phyloP scores from a whole-genome alignment of 1,140 invertebrate species.

The Listronotus oregonensis region DNA sequence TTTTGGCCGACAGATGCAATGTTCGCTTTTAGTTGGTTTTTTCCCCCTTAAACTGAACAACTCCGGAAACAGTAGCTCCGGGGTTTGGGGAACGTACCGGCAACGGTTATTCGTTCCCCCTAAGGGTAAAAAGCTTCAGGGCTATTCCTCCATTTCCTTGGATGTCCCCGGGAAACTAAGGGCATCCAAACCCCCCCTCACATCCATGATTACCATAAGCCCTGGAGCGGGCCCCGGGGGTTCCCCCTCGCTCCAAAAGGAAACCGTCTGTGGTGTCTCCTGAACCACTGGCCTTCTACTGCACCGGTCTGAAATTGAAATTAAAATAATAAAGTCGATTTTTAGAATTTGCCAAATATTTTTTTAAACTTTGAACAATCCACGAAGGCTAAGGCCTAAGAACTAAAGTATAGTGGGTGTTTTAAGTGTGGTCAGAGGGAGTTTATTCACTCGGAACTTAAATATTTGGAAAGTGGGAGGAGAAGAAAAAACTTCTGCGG shows the following conservation, averaged over 20 bases:
- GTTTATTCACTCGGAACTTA: too few species aligned
- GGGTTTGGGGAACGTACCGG: background rate
- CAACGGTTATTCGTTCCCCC: slow-evolving; percentile 49
- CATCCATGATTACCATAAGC: slow-evolving; percentile 65
- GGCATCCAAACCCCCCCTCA: slow-evolving; percentile 69
- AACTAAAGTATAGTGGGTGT: too few species aligned
- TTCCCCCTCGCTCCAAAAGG: slow-evolving; percentile 97
- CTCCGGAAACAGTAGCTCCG: background rate
- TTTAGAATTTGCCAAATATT: too few species aligned
- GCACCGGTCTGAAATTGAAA: slow-evolving; percentile 74
- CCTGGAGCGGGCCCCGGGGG: slow-evolving; percentile 92
- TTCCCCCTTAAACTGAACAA: slow-evolving; percentile 65
- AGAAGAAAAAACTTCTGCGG: too few species aligned
- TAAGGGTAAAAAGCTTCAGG: slow-evolving; percentile 68
- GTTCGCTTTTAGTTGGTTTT: slow-evolving; percentile 70
- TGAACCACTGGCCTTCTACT: slow-evolving; percentile 92
- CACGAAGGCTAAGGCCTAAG: too few species aligned
- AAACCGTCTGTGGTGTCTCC: slow-evolving; percentile 77
- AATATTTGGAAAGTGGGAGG: too few species aligned
- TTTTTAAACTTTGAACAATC: too few species aligned
- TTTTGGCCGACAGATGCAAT: slow-evolving; percentile 75
- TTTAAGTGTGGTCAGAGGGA: too few species aligned
- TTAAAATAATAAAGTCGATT: too few species aligned
- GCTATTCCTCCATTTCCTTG: slow-evolving; percentile 67
- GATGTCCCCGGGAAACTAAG: slow-evolving; percentile 65